Conservation (phyloP, 1,140 invertebrate genomes). For the Drosophila kurseongensis region DNA sequence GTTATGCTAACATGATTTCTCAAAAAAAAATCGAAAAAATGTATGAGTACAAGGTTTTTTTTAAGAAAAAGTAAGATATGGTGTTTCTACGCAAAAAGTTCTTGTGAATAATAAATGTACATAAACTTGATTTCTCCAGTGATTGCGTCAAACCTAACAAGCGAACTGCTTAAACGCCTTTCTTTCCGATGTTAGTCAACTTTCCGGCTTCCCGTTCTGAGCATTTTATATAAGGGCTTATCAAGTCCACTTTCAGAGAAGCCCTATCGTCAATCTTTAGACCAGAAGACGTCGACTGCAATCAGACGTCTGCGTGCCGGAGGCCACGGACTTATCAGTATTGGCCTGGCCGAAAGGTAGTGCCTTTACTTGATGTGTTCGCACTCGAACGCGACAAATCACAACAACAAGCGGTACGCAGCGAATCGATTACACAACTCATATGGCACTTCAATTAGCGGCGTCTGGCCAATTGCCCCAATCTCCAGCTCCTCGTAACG, state of each 20-base stretch:
- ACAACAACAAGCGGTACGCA: slow-evolving; percentile 31
- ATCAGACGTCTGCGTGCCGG: slow-evolving; percentile 20
- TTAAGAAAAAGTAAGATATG: too few species aligned
- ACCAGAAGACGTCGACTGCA: slow-evolving; percentile 17
- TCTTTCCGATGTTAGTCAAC: neutral
- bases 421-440: slow-evolving; percentile 62
- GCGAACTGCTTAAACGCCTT: neutral
- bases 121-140: slow-evolving; percentile 2
- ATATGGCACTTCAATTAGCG: slow-evolving; percentile 54
- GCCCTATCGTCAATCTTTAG: slow-evolving; percentile 1
- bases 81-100: too few species aligned
- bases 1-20: too few species aligned
- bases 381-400: slow-evolving; percentile 36
- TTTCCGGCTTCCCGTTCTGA: neutral
- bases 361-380: slow-evolving; percentile 13
- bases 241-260: slow-evolving; percentile 1
- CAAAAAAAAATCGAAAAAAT: too few species aligned
- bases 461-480: slow-evolving; percentile 26
- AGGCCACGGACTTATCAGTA: slow-evolving; percentile 51
- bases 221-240: slow-evolving; percentile 27
- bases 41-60: too few species aligned
- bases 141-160: neutral
- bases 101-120: slow-evolving; percentile 5
- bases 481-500: slow-evolving; percentile 25
- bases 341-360: slow-evolving; percentile 11